These are phyloP conservation scores for Pseudachorutes palmiensis DNA, from an alignment of 1,140 invertebrate genomes.

Conservation along the genomic window DNA sequence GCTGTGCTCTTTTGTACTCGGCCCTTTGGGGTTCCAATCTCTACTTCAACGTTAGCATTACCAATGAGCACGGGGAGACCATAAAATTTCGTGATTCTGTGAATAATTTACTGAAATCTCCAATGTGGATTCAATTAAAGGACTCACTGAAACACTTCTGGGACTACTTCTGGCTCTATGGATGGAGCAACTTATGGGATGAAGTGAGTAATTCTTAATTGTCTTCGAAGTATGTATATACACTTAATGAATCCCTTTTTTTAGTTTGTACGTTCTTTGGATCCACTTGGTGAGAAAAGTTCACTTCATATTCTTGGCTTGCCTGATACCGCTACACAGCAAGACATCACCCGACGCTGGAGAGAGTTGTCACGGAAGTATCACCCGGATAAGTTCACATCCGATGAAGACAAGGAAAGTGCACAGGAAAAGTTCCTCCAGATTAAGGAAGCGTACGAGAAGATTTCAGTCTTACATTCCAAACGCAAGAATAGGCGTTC, in stretches of 20 bases:
- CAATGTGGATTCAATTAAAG: slow-evolving; percentile 64
- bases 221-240: too few relatives aligned
- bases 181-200: slow-evolving; percentile 70
- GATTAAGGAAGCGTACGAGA: slow-evolving; percentile 85
- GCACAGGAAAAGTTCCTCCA: slow-evolving; percentile 86
- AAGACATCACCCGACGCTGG: slow-evolving; percentile 75
- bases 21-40: slow-evolving; percentile 67
- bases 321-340: slow-evolving; percentile 63
- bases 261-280: slow-evolving; percentile 43
- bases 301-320: slow-evolving; percentile 71
- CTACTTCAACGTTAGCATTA: slow-evolving; percentile 81
- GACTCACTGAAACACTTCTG: slow-evolving; percentile 66
- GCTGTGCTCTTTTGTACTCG: slow-evolving; percentile 59
- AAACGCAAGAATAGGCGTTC: slow-evolving; percentile 46
- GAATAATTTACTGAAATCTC: slow-evolving; percentile 81
- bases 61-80: slow-evolving; percentile 76
- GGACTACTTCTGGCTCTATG: slow-evolving; percentile 63
- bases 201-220: too few relatives aligned
- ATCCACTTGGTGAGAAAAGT: slow-evolving; percentile 81
- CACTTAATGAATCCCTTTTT: too few relatives aligned
- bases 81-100: slow-evolving; percentile 78
- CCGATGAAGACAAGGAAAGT: slow-evolving; percentile 49
- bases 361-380: slow-evolving; percentile 70
- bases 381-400: slow-evolving; percentile 86
- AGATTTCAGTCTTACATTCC: slow-evolving; percentile 72